These are phyloP conservation scores for Nematopogon swammerdamellus DNA, from an alignment of 2,888 invertebrate species.

Conservation along the genomic window DNA sequence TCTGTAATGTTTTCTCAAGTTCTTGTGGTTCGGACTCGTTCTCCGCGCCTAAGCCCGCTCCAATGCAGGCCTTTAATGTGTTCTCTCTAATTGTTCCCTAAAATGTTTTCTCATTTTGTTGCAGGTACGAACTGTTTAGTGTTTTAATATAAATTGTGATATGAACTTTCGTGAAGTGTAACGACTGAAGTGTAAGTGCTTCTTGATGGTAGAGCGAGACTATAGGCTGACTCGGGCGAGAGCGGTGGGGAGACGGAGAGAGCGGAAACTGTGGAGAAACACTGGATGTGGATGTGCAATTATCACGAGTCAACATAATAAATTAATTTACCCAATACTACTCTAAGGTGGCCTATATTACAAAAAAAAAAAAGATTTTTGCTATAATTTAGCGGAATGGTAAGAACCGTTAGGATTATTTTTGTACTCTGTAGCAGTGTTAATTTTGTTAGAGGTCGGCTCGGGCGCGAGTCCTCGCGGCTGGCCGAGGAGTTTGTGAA, in stretches of 20 bases:
- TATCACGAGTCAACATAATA: background rate
- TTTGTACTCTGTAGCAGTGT: background rate
- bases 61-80: too few relatives aligned
- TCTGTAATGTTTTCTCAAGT: too few relatives aligned
- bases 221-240: too few relatives aligned
- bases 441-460: too few relatives aligned
- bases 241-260: background rate
- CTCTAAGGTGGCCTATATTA: background rate
- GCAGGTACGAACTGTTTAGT: background rate
- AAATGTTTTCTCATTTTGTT: background rate
- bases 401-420: background rate
- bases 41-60: too few relatives aligned
- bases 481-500: background rate
- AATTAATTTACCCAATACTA: background rate
- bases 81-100: too few relatives aligned
- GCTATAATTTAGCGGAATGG: slow-evolving; percentile 34
- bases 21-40: too few relatives aligned
- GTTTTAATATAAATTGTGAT: background rate
- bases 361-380: slow-evolving; percentile 56
- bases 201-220: background rate
- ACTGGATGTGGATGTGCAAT: background rate
- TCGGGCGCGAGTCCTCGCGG: background rate
- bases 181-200: too few relatives aligned
- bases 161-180: background rate
- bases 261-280: background rate